Evolutionary conservation across 2,797 vertebrate genomes (phyloP).

Genomic region (Phylloscopus collybita): DNA sequence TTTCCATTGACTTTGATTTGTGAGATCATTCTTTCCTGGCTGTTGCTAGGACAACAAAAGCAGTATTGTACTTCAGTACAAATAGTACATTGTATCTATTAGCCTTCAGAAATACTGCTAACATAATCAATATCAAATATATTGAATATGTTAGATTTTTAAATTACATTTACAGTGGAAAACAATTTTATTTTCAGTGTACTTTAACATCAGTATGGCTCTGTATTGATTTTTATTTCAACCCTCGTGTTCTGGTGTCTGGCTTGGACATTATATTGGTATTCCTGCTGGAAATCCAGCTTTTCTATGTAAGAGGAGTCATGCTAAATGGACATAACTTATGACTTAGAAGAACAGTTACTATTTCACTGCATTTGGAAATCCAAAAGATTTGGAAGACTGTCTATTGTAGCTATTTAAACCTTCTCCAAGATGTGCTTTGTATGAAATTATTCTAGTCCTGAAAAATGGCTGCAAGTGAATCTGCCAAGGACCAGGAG

Average conservation of each 20-base stretch:
- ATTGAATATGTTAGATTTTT: conserved; percentile 75
- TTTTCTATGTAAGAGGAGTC: neutral
- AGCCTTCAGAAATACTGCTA: conserved; percentile 70
- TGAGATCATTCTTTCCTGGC: conserved; percentile 47
- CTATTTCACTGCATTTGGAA: conserved; percentile 18
- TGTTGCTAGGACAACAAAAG: conserved; percentile 80
- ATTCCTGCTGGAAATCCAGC: conserved; percentile 29
- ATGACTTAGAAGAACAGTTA: neutral
- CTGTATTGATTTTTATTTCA: conserved; percentile 70
- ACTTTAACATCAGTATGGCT: conserved; percentile 45
- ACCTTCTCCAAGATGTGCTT: neutral
- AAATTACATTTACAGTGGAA: conserved; percentile 74
- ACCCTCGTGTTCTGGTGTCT: neutral
- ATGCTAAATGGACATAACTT: conserved; percentile 32
- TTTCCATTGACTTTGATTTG: conserved; percentile 67
- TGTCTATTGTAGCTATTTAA: neutral
- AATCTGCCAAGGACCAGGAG: neutral
- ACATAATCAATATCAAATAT: conserved; percentile 76
- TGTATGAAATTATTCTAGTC: neutral
- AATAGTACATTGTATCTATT: conserved; percentile 61
- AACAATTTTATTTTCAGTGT: conserved; percentile 71
- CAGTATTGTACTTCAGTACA: conserved; percentile 24
- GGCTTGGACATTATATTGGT: neutral
- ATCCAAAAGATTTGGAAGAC: neutral
- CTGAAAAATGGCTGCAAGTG: neutral